Evolutionary conservation across 2,797 vertebrate genomes (phyloP), one percentile per base, ranked within the genome.

Genomic region (Myiotriccus ornatus): DNA sequence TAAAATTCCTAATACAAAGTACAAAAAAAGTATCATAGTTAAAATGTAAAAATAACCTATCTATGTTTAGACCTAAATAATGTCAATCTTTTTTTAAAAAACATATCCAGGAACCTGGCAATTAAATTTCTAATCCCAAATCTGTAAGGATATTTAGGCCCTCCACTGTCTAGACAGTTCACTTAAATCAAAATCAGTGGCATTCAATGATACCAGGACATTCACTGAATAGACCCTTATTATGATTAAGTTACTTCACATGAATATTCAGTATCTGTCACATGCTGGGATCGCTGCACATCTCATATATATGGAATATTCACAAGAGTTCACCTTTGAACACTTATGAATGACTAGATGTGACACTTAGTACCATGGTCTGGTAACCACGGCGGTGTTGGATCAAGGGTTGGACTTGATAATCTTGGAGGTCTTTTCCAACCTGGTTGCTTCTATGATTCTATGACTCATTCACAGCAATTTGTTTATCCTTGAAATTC

Each of bases 271-370:
- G 14, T 10, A 46, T 47, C 50, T 59, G 41, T 64, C 47, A 21
- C 5, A 27, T 10, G 6, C 65, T 47, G 34, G 20, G 50, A 52
- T 37, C 30, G 19, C 50, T 35, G 27, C 41, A 70, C 24, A 35
- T 35, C 32, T 76, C 35, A n/a, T 10, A 69, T 7, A 57, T 25
- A 52, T 0, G 0, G 53, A 75, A 32, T 65, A 57, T 75, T 70
- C 49, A 52, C 11, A 52, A 18, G 17, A 10, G 27, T 50, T 55
- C 47, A 78, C 39, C 47, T 78, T 69, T 87, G 70, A 88, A 70
- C 30, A 27, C 23, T 37, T 19, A 46, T 1, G 0, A n/a, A 17
- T 19, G 16, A 52, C 50, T 10, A 7, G 50, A 52, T 10, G 27
- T 50, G 27, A 10, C 27, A 18, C 27, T 52, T 18, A 28, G 50